Conservation (phyloP, 2,797 vertebrate species). For the Cryptoblepharus egeriae region DNA sequence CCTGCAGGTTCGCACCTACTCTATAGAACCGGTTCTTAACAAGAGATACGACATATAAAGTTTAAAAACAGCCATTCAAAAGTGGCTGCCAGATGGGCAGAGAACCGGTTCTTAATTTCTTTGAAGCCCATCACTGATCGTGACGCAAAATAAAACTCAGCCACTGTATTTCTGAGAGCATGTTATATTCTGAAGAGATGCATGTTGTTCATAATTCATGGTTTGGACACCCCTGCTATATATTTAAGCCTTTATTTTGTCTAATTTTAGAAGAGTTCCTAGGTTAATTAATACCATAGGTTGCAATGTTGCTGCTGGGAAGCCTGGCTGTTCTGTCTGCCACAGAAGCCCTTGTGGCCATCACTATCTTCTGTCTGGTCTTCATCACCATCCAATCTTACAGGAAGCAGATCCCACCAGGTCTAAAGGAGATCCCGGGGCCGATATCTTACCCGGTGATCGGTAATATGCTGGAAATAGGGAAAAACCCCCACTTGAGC, state of each 20-base stretch:
- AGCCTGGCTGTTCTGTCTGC: slow-evolving; percentile 69
- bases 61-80: too few species aligned
- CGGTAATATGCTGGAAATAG: slow-evolving; percentile 84
- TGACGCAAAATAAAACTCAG: too few species aligned
- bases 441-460: slow-evolving; percentile 86
- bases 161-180: too few species aligned
- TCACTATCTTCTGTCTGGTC: slow-evolving; percentile 75
- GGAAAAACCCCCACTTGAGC: slow-evolving; percentile 81
- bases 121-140: too few species aligned
- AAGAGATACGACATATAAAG: too few species aligned
- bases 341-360: slow-evolving; percentile 77
- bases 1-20: too few species aligned
- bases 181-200: too few species aligned
- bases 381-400: slow-evolving; percentile 76
- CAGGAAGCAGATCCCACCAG: slow-evolving; percentile 76
- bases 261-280: not conserved
- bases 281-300: rapidly evolving
- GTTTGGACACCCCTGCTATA: too few species aligned
- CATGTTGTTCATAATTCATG: too few species aligned
- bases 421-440: slow-evolving; percentile 83
- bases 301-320: not conserved
- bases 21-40: too few species aligned
- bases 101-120: too few species aligned
- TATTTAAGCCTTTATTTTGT: not conserved
- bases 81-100: too few species aligned